Evolutionary conservation across 2,113 vertebrate species (phyloP).

Genomic region (Neofelis nebulosa): DNA sequence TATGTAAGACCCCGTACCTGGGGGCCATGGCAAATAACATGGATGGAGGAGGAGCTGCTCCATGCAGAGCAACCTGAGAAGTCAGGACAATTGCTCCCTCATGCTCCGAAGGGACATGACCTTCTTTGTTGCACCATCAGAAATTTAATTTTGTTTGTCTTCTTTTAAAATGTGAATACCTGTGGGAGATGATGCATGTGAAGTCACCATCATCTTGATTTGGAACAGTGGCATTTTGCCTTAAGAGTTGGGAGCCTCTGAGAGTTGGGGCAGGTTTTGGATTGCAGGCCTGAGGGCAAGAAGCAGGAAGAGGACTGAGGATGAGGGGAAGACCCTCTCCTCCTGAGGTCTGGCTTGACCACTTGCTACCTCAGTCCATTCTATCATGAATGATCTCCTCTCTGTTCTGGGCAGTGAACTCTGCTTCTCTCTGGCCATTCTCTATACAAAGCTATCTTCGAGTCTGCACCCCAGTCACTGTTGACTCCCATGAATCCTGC

Average conservation of each 20-base stretch:
- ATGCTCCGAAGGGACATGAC: background rate
- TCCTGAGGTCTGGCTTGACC: background rate
- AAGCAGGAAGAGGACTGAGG: background rate
- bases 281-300: background rate
- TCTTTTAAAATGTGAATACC: background rate
- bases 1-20: background rate
- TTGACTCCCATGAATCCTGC: background rate
- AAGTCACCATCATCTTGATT: background rate
- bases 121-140: background rate
- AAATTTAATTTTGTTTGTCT: background rate
- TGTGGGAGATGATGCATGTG: background rate
- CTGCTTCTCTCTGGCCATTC: background rate
- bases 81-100: background rate
- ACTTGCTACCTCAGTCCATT: background rate
- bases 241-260: background rate
- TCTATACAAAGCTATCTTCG: background rate
- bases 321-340: background rate
- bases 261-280: background rate
- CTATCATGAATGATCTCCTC: background rate
- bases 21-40: background rate
- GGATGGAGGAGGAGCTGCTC: background rate
- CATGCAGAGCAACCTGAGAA: background rate
- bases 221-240: background rate
- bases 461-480: background rate
- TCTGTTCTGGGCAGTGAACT: background rate